A percentile compares a stretch with the other conserved stretches of the same genome.
phyloP scores from a whole-genome alignment of 2,888 invertebrate species.

The Scaptomyza tumidula region DNA sequence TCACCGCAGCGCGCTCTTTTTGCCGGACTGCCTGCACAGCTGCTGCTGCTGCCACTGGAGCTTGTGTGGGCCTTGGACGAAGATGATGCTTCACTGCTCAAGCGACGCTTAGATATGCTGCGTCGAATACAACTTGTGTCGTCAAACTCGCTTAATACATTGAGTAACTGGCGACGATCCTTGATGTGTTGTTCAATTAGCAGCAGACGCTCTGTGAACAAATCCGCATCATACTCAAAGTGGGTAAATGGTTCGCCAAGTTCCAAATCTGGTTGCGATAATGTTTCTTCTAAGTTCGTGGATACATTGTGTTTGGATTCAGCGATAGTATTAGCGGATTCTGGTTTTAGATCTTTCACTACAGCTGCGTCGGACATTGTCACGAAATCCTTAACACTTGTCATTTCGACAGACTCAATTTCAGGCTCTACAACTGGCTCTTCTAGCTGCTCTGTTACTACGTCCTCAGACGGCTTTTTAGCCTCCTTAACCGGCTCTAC shows the following conservation, averaged over 20 bases:
- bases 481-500: too few species aligned
- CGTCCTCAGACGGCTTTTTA: too few species aligned
- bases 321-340: too few species aligned
- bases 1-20: conserved; percentile 53
- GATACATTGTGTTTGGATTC: neutral
- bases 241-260: conserved; percentile 55
- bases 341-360: neutral
- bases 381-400: neutral
- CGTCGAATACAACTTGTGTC: conserved; percentile 25
- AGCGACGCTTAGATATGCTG: conserved; percentile 41
- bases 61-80: conserved; percentile 40
- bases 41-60: conserved; percentile 38
- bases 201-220: conserved; percentile 60
- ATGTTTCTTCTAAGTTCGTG: neutral
- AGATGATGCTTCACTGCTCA: conserved; percentile 40
- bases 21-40: conserved; percentile 45
- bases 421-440: neutral
- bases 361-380: neutral
- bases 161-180: conserved; percentile 58
- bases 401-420: neutral
- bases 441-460: too few species aligned
- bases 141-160: conserved; percentile 41
- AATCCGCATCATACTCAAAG: conserved; percentile 62
- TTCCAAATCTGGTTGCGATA: neutral
- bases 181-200: conserved; percentile 68